Conservation (phyloP, 2,113 vertebrate species). For the Coptodon bakossiorum region DNA sequence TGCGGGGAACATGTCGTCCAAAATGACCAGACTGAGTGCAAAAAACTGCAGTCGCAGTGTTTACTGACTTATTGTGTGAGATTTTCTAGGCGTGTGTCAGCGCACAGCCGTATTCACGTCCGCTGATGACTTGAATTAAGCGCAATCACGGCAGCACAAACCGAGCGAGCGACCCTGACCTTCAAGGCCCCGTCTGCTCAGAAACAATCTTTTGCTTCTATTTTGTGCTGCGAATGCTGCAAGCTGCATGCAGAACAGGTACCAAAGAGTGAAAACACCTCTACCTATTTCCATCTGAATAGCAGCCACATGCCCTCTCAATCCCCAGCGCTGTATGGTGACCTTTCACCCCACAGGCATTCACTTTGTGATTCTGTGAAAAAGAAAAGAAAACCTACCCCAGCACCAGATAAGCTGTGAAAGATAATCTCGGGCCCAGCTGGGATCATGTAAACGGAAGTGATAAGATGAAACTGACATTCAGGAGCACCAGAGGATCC, state of each 20-base stretch:
- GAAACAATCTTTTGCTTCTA: constrained; percentile 31
- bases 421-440: neutral
- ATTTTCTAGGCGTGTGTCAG: neutral
- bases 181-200: neutral
- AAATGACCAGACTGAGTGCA: neutral
- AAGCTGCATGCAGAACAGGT: constrained; percentile 36
- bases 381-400: neutral
- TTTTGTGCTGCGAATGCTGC: neutral
- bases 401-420: neutral
- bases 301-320: neutral
- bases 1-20: neutral
- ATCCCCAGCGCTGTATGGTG: neutral
- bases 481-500: neutral
- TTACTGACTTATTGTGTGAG: neutral
- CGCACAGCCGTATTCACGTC: neutral
- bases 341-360: neutral
- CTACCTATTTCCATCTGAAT: constrained; percentile 15
- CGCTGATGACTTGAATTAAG: constrained; percentile 20
- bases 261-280: neutral
- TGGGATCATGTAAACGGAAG: neutral
- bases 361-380: neutral
- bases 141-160: constrained; percentile 16
- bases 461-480: neutral
- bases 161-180: constrained; percentile 7
- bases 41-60: neutral